Conservation (phyloP, 2,888 invertebrate species). For the Drosophila tripunctata region DNA sequence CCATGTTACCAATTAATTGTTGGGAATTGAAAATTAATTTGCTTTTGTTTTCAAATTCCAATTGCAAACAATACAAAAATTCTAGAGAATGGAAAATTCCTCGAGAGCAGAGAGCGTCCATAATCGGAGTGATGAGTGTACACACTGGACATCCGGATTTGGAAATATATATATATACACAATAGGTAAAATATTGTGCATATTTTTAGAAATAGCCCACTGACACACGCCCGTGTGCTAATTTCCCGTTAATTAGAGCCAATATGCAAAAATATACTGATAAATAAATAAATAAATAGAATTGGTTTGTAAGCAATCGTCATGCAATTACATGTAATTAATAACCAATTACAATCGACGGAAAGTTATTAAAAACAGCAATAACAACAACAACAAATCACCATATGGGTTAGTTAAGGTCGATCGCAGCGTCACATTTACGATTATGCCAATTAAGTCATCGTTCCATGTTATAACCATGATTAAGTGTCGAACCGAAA, state of each 20-base stretch:
- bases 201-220: too few relatives aligned
- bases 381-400: too few relatives aligned
- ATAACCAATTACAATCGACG: slow-evolving; percentile 3
- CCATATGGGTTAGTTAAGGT: neutral
- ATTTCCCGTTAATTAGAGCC: slow-evolving; percentile 28
- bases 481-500: neutral
- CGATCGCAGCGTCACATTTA: slow-evolving; percentile 3
- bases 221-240: too few relatives aligned
- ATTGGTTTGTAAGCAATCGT: neutral
- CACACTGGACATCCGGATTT: slow-evolving; percentile 16
- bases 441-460: slow-evolving; percentile 35
- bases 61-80: neutral
- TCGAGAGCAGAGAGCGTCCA: neutral
- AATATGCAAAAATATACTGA: neutral
- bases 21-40: slow-evolving; percentile 25
- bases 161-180: neutral
- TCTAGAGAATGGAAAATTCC: slow-evolving; percentile 27
- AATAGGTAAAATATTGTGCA: neutral
- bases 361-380: neutral
- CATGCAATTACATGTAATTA: slow-evolving; percentile 1
- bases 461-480: slow-evolving; percentile 16
- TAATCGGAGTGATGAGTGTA: slow-evolving; percentile 20
- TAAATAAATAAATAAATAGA: neutral
- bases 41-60: neutral
- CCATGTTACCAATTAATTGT: slow-evolving; percentile 30